A percentile compares a stretch with the other conserved stretches of the same genome.
phyloP scores from a whole-genome alignment of 2,113 vertebrate genomes.

The Leiothrix lutea region DNA sequence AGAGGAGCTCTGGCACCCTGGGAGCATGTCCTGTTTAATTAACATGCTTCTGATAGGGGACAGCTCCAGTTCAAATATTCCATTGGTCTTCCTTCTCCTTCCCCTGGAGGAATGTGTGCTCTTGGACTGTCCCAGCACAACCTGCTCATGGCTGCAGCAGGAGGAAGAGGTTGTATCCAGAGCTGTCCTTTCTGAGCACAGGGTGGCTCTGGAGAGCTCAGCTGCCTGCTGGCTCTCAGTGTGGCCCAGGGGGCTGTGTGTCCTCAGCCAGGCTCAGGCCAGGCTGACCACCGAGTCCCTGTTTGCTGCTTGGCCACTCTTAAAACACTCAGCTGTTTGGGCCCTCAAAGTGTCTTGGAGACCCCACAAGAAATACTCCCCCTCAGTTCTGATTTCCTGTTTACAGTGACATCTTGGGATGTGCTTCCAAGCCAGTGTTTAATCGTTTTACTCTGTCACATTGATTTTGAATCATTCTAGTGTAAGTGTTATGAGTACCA shows the following conservation, averaged over 20 bases:
- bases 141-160: neutral
- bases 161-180: neutral
- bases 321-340: neutral
- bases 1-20: neutral
- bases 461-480: constrained; percentile 58
- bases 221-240: neutral
- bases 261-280: neutral
- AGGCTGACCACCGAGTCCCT: neutral
- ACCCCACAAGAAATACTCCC: constrained; percentile 48
- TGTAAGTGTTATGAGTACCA: constrained; percentile 42
- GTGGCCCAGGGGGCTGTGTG: neutral
- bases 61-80: neutral
- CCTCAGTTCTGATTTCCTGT: constrained; percentile 58
- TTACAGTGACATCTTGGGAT: constrained; percentile 48
- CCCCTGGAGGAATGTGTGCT: neutral
- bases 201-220: rapidly evolving
- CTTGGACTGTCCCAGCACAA: neutral
- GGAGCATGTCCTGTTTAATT: neutral
- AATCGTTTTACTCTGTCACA: constrained; percentile 49
- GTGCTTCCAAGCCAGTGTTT: constrained; percentile 47
- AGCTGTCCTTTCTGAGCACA: neutral
- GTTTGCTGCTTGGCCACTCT: neutral
- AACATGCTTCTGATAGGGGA: neutral
- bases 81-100: neutral
- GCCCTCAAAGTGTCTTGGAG: neutral